Conservation (phyloP, 2,797 vertebrate genomes). For the Cephalopachus bancanus region DNA sequence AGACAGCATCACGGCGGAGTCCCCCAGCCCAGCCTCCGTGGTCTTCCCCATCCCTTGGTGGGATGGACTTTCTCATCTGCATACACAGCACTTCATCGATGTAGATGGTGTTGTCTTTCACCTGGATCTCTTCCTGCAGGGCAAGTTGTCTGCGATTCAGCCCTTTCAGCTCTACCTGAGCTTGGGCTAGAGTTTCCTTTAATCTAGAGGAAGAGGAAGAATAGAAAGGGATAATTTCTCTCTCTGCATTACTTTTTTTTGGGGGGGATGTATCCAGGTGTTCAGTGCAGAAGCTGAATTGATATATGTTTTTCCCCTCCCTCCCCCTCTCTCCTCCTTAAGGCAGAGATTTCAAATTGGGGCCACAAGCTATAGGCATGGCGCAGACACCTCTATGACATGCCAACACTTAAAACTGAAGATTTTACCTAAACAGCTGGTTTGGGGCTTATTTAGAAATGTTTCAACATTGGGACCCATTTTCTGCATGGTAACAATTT, state of each 20-base stretch:
- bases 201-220: slow-evolving; percentile 88
- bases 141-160: slow-evolving; percentile 91
- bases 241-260: neutral
- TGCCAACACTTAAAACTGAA: neutral
- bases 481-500: neutral
- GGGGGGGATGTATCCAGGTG: rapidly evolving
- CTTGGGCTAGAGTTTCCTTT: slow-evolving; percentile 87
- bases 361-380: neutral
- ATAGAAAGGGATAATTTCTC: neutral
- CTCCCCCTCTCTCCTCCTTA: too few relatives aligned
- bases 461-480: neutral
- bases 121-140: slow-evolving; percentile 93
- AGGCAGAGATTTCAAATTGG: neutral
- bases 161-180: slow-evolving; percentile 90
- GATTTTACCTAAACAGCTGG: neutral
- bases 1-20: neutral
- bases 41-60: neutral
- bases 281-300: neutral
- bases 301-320: neutral
- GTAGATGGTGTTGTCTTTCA: slow-evolving; percentile 93
- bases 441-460: slow-evolving; percentile 14
- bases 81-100: slow-evolving; percentile 95
- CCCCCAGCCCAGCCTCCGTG: neutral
- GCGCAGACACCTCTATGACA: neutral
- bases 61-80: slow-evolving; percentile 91